Evolutionary conservation across 2,113 vertebrate species (phyloP).

Genomic region (Raja brachyura): DNA sequence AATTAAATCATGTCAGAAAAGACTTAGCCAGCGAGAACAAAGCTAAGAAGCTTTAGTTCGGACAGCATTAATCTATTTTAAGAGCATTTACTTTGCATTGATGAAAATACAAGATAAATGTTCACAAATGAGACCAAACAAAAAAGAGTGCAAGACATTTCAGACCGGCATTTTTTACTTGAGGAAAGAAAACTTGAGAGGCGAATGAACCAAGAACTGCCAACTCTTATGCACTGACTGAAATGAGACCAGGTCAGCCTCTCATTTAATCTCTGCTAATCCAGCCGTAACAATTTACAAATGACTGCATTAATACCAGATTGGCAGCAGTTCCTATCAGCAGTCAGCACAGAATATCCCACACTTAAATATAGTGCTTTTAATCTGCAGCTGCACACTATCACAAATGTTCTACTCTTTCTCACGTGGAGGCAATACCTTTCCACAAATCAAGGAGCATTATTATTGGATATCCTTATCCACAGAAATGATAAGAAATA

Average conservation of each 20-base stretch:
- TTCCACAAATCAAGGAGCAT: background rate
- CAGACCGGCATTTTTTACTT: background rate
- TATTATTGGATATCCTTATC: background rate
- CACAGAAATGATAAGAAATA: background rate
- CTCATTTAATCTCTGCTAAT: conserved; percentile 6
- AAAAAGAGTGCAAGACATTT: background rate
- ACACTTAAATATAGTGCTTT: background rate
- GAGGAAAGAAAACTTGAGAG: background rate
- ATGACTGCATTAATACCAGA: background rate
- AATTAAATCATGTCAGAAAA: background rate
- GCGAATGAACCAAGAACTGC: background rate
- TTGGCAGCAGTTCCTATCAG: background rate
- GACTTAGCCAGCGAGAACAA: background rate
- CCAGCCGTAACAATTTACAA: background rate
- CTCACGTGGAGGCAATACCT: background rate
- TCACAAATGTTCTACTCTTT: background rate
- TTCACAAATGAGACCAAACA: background rate
- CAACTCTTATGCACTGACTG: background rate
- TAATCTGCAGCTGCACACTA: background rate
- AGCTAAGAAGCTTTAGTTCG: background rate
- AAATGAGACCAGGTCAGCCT: background rate
- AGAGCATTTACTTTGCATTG: conserved; percentile 3
- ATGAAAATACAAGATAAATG: background rate
- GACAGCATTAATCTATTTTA: background rate
- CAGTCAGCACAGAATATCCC: background rate